A percentile compares a stretch with the other conserved stretches of the same genome.
Conservation (phyloP, 2,113 vertebrate genomes). For the Trachemys scripta region DNA sequence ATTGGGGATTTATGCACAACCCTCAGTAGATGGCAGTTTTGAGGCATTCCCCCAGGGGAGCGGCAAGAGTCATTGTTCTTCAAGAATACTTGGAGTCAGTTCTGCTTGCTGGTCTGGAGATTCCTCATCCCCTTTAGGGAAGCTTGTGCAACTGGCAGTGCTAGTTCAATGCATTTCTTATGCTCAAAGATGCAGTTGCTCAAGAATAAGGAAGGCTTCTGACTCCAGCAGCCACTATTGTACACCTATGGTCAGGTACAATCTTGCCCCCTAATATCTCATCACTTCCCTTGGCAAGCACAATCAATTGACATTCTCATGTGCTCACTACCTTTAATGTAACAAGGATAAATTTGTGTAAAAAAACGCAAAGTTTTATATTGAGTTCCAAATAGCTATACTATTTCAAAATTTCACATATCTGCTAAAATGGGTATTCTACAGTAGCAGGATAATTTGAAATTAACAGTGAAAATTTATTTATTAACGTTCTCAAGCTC, state of each 20-base stretch:
- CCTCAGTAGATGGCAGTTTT: not conserved
- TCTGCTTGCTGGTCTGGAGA: not conserved
- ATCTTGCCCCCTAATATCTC: not conserved
- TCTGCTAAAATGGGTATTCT: not conserved
- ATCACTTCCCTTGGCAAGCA: not conserved
- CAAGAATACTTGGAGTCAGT: not conserved
- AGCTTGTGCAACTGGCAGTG: not conserved
- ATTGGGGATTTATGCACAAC: not conserved
- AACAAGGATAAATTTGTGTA: not conserved
- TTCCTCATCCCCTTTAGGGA: not conserved
- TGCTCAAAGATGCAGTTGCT: not conserved
- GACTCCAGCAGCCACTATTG: not conserved
- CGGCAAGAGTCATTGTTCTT: not conserved
- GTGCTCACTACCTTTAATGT: not conserved
- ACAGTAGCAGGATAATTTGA: constrained; percentile 1
- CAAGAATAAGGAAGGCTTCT: not conserved
- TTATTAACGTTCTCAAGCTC: not conserved
- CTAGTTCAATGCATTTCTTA: not conserved
- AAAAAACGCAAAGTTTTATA: not conserved
- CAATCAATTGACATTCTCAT: not conserved
- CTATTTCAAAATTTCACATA: not conserved
- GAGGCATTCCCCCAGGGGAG: not conserved
- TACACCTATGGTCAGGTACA: not conserved
- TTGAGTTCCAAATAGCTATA: not conserved
- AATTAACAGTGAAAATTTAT: not conserved